A percentile compares a stretch with the other conserved stretches of the same genome.
Evolutionary conservation across 2,797 vertebrate genomes (phyloP).

Genomic region (Ciconia nigra): DNA sequence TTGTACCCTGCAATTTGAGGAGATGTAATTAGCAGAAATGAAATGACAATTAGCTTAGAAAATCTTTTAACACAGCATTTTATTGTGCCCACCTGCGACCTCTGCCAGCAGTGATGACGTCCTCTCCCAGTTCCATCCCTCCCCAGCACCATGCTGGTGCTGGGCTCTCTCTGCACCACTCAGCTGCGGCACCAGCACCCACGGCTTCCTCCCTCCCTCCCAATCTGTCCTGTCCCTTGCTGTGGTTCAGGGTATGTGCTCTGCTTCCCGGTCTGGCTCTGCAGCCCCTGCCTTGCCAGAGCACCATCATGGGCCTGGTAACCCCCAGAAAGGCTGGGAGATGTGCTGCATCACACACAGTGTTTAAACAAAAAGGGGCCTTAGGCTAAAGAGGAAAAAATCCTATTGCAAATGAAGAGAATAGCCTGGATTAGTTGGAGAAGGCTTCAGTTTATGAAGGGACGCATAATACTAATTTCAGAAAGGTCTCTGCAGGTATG

Average conservation of each 20-base stretch:
- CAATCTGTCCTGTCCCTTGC: fast-evolving
- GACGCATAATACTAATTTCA: background rate
- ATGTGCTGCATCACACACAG: fast-evolving
- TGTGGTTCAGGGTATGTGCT: fast-evolving
- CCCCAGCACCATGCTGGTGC: fast-evolving
- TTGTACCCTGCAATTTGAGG: background rate
- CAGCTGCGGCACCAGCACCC: background rate
- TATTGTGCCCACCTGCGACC: background rate
- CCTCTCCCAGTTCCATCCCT: background rate
- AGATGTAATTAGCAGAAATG: background rate
- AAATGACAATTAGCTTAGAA: background rate
- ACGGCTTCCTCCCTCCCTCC: background rate
- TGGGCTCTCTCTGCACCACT: background rate
- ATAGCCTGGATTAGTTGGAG: background rate
- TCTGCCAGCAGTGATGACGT: background rate
- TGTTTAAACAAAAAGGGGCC: background rate
- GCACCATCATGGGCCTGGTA: fast-evolving
- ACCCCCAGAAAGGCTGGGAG: background rate
- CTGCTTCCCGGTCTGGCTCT: background rate
- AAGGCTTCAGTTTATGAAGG: background rate
- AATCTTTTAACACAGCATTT: background rate
- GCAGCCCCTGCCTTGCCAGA: background rate
- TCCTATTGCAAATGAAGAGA: background rate
- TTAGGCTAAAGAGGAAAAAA: background rate
- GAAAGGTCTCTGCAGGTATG: background rate